A percentile compares a stretch with the other conserved stretches of the same genome.
Conservation (phyloP, 2,797 vertebrate species). For the Paramormyrops hopkinsi region DNA sequence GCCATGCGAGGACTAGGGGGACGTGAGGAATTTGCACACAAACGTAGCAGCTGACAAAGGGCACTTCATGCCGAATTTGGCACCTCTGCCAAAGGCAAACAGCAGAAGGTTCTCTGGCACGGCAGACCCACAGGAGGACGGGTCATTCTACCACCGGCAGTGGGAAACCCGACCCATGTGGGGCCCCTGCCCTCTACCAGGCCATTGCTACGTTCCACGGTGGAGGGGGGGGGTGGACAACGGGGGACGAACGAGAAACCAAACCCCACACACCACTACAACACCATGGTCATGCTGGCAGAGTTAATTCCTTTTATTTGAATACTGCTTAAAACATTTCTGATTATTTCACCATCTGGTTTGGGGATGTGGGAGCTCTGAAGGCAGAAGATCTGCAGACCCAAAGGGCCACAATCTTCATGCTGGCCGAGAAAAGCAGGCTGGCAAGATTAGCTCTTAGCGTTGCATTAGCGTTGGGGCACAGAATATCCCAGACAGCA, state of each 20-base stretch:
- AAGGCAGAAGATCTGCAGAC: not conserved
- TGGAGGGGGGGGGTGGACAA: not conserved
- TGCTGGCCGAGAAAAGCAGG: not conserved
- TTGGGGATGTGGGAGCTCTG: not conserved
- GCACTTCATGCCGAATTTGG: not conserved
- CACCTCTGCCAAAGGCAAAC: conserved; percentile 4
- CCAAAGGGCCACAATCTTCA: not conserved
- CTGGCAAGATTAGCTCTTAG: not conserved
- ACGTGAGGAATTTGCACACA: not conserved
- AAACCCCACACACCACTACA: not conserved
- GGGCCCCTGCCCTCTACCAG: not conserved
- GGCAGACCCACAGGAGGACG: not conserved
- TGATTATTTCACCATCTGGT: not conserved
- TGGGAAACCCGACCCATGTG: not conserved
- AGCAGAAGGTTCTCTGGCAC: not conserved
- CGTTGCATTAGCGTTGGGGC: not conserved
- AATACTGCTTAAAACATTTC: not conserved
- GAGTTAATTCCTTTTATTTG: not conserved
- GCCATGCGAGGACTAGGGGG: not conserved
- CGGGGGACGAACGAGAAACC: not conserved
- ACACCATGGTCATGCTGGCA: not conserved
- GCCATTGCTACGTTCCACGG: not conserved
- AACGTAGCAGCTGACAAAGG: conserved; percentile 1
- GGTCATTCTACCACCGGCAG: not conserved
- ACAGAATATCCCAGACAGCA: not conserved